Base-by-base conservation (phyloP, 2,888 invertebrate species). In the Thumatha senex region DNA sequence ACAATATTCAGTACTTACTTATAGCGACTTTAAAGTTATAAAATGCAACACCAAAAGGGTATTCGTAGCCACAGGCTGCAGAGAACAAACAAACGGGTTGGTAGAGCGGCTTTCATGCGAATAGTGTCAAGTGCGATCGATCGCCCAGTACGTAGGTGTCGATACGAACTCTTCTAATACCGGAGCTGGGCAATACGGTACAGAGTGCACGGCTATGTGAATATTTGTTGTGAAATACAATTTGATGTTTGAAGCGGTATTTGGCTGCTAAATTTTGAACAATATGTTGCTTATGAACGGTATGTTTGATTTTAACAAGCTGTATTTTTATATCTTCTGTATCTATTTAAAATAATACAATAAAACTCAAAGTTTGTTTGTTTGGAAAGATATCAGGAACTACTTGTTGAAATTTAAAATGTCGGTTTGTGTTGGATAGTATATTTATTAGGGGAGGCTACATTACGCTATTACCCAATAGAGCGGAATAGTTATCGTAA, bases 71-170 rank as follows among this genome's bases (percentile, higher is more conserved):
- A 30, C 36, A 40, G 34, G 12, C 24, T 15, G 12, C 43, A 29
- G 11, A 13, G 18, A 35, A 39, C 40, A 50, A 54, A 50, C 41
- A 52, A 61, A 52, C 45, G 40, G 43, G 52, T 54, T 51, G 54
- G 48, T 49, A 54, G 48, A 44, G 47, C 52, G 56, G 67, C 68
- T 66, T 66, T 66, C 66, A 63, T 56, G 58, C 48, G 58, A 59
- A 68, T 57, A 63, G 67, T 68, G 67, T 68, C 67, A 68, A 68
- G 67, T 40, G 68, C 58, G 61, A 65, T 67, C 68, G 67, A 61
- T 61, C 40, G 49, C 51, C 47, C 64, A 51, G 38, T 18, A 36
- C 18, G 18, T 24, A 24, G 18, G 18, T 24, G 18, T 24, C 35
- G 12, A 15, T 40, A 41, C 14, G 40, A 11, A n/a, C 45, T 33